Percentiles rank a stretch among this genome's conserved stretches.
Evolutionary conservation across 2,113 vertebrate species (phyloP).

Genomic region (Lanius ludovicianus): DNA sequence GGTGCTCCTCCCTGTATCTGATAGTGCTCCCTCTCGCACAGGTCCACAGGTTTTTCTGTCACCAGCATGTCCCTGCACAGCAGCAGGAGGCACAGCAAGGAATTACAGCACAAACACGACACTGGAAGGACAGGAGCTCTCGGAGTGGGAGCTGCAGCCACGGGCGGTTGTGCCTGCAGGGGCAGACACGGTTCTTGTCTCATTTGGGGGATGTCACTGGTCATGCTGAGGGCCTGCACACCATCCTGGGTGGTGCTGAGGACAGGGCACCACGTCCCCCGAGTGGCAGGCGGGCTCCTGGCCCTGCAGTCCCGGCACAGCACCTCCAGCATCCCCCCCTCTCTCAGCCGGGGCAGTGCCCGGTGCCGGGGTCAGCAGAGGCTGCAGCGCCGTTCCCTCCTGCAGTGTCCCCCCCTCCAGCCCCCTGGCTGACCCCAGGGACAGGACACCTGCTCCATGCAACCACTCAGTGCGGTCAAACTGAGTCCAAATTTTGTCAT

Average conservation of each 20-base stretch:
- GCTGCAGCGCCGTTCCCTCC: too few relatives aligned
- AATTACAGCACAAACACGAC: accelerated
- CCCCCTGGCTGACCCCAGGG: neutral
- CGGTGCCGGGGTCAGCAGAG: neutral
- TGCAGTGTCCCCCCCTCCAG: too few relatives aligned
- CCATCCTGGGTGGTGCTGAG: neutral
- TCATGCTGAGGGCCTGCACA: too few relatives aligned
- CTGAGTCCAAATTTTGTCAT: neutral
- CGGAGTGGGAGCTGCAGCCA: accelerated
- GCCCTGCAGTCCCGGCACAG: accelerated
- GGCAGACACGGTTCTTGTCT: accelerated
- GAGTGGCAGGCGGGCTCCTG: accelerated
- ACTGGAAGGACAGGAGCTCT: neutral
- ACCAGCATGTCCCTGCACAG: neutral
- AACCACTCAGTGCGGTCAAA: accelerated
- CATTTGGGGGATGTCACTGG: neutral
- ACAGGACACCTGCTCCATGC: neutral
- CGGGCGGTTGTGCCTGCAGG: neutral
- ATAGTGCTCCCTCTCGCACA: neutral
- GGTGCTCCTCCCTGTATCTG: neutral
- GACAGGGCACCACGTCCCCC: neutral
- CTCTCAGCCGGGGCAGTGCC: neutral
- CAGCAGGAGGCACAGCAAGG: neutral
- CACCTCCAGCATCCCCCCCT: too few relatives aligned
- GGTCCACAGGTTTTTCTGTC: neutral